Evolutionary conservation across 2,888 invertebrate genomes (phyloP), one percentile per base, ranked within the genome.

Genomic region (Drosophila prolongata): DNA sequence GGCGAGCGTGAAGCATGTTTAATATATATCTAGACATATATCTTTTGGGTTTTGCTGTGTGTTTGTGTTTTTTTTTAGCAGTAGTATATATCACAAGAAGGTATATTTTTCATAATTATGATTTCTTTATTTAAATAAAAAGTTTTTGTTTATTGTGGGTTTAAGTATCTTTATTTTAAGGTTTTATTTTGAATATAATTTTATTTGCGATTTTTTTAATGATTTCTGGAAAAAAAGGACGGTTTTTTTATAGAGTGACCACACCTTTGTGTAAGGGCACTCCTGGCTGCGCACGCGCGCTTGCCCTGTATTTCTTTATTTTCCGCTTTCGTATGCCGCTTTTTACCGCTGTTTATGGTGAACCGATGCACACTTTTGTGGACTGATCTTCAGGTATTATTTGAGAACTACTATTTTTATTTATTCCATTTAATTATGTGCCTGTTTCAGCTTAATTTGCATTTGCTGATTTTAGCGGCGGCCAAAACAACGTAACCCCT

Each of bases 1-100:
- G 78, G 66, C 76, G 77, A 87, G 80, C 84, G 82, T 82, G 75
- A 76, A 81, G 76, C 83, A 85, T 76, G 80, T 87, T 80, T 82
- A 76, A 82, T 82, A 84, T 69, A 59, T 67, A 55, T 52, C 52
- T 49, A 50, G 30, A 37, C 61, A 61, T 58, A 52, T 61, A 68
- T 68, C 47, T 27, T 49, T 52, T 47, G 60, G 37, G 61, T 30
- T 13, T 38, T 11, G 8, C 27, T 30, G 19, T 55, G 38, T 53
- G 52, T 46, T 11, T 49, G 11, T 30, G 44, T 66, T 56, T 65
- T 50, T 34, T 54, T 57, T 37, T 64, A 58, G 42, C 24, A 14
- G 55, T 24, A 37, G 61, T 53, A 6, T 30, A 54, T 65, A 65
- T 65, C 65, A 65, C 67, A 67, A 30, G 49, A 42, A 11, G 44